Evolutionary conservation across 2,113 vertebrate genomes (phyloP).

Genomic region (Podarcis cretensis): DNA sequence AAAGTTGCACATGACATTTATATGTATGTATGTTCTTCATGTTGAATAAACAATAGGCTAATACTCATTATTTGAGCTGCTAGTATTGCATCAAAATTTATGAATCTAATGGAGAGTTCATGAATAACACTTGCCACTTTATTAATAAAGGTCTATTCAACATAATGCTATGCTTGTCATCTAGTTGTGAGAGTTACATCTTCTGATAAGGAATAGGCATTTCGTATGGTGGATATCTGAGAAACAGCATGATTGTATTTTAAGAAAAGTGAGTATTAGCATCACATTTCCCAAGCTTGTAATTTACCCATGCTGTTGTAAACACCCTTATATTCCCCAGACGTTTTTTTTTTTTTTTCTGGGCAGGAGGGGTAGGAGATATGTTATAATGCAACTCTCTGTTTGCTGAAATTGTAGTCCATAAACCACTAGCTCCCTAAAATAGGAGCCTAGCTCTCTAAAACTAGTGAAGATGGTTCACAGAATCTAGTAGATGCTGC

Average conservation of each 20-base stretch:
- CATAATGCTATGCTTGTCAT: not conserved
- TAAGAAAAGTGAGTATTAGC: not conserved
- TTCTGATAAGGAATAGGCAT: not conserved
- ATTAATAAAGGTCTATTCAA: conserved; percentile 16
- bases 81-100: not conserved
- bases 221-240: not conserved
- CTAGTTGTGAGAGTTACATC: not conserved
- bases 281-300: not conserved
- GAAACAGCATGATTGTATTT: not conserved
- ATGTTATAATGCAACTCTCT: not conserved
- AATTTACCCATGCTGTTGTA: not conserved
- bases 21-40: not conserved
- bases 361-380: not conserved
- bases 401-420: not conserved
- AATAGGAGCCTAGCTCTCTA: not conserved
- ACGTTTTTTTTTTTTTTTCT: not conserved
- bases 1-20: not conserved
- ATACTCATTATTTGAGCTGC: not conserved
- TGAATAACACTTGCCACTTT: conserved; percentile 2
- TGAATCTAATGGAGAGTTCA: not conserved
- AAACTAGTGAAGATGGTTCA: not conserved
- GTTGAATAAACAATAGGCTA: not conserved
- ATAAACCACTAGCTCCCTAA: not conserved
- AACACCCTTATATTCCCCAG: not conserved
- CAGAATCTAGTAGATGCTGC: not conserved